These are phyloP conservation scores for Pocillopora damicornis DNA, from an alignment of 64 coral and sea anemone genomes.

Conservation along the genomic window DNA sequence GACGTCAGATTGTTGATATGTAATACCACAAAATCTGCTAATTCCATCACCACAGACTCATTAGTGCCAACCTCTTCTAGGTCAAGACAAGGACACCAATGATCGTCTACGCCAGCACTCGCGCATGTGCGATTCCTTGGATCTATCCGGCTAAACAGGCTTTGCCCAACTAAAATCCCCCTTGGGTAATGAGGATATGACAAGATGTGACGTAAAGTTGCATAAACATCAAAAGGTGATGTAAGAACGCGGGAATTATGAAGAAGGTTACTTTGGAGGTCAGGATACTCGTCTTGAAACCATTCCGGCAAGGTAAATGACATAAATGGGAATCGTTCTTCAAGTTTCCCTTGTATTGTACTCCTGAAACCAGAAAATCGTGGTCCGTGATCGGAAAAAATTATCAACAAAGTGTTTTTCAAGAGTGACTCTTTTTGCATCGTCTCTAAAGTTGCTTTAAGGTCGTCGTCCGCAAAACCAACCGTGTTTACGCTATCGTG, in stretches of 20 bases:
- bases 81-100: slow-evolving; percentile 69
- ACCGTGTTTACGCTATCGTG: slow-evolving; percentile 32
- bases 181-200: slow-evolving; percentile 38
- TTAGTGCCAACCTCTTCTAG: not conserved
- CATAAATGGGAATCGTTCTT: slow-evolving; percentile 64
- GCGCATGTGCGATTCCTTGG: slow-evolving; percentile 39
- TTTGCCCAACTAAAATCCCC: slow-evolving; percentile 41
- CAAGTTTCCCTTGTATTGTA: slow-evolving; percentile 63
- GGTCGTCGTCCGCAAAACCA: slow-evolving; percentile 46
- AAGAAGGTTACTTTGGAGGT: slow-evolving; percentile 24
- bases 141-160: slow-evolving; percentile 49
- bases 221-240: slow-evolving; percentile 66
- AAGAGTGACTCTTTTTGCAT: slow-evolving; percentile 30
- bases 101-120: slow-evolving; percentile 44
- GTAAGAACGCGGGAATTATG: slow-evolving; percentile 52
- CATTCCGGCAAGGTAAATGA: slow-evolving; percentile 58
- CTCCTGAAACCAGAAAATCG: slow-evolving; percentile 30
- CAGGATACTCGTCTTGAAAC: slow-evolving; percentile 43
- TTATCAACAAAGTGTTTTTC: slow-evolving; percentile 39
- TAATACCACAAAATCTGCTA: slow-evolving; percentile 3
- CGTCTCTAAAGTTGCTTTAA: not conserved
- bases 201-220: slow-evolving; percentile 56
- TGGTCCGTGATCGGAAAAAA: slow-evolving; percentile 68
- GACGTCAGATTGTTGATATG: slow-evolving; percentile 36
- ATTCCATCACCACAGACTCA: not conserved